phyloP scores from a whole-genome alignment of 53 echinoderm and acorn worm species.

The Henricia sp. region DNA sequence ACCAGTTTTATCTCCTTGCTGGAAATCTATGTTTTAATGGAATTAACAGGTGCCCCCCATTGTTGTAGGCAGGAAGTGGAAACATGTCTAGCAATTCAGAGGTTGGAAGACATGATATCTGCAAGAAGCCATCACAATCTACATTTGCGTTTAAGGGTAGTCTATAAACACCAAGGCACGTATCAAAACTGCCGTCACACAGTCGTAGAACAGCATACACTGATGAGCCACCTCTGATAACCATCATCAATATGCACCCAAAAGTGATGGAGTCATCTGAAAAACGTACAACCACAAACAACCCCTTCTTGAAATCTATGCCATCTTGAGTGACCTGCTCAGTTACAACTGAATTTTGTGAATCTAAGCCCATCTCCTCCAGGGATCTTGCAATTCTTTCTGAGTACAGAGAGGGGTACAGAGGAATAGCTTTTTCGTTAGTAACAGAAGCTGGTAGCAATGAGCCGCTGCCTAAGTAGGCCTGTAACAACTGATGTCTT shows the following conservation, averaged over 20 bases:
- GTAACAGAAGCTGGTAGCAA: neutral
- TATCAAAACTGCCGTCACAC: too few species aligned
- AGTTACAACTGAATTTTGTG: constrained; percentile 29
- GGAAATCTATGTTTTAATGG: too few species aligned
- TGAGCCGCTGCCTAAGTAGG: constrained; percentile 35
- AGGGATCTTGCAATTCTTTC: neutral
- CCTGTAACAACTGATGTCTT: constrained; percentile 42
- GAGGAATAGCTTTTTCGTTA: neutral
- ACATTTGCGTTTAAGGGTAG: neutral
- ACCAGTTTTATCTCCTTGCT: too few species aligned
- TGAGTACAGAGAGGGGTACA: neutral
- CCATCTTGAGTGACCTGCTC: constrained; percentile 16
- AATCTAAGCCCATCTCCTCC: neutral
- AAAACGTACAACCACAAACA: constrained; percentile 12
- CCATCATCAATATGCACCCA: constrained; percentile 48
- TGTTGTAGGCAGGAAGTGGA: constrained; percentile 40
- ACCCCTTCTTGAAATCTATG: constrained; percentile 27
- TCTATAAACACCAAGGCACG: too few species aligned
- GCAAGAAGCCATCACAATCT: too few species aligned
- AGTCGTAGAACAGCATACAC: constrained; percentile 51
- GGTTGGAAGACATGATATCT: neutral
- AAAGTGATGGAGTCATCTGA: constrained; percentile 20
- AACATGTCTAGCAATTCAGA: constrained; percentile 33
- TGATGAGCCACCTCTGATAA: constrained; percentile 5
- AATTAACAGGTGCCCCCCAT: neutral